A percentile compares a stretch with the other conserved stretches of the same genome.
These are phyloP conservation scores for Caerostris extrusa DNA, from an alignment of 1,140 invertebrate species.

Conservation along the genomic window DNA sequence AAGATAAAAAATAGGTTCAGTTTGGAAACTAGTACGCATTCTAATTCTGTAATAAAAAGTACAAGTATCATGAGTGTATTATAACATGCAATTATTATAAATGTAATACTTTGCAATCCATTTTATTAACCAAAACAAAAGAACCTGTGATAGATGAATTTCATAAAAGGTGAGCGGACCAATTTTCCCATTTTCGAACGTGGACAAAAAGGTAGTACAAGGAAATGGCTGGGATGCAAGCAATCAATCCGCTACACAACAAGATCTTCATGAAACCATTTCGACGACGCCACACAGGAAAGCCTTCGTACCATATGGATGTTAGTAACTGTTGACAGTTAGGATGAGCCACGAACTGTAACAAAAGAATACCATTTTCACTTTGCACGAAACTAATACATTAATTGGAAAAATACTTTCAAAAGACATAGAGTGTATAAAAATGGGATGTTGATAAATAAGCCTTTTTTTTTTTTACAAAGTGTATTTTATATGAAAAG, in stretches of 20 bases:
- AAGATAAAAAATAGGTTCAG: no score
- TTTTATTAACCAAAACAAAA: neutral
- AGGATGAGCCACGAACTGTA: constrained; percentile 85
- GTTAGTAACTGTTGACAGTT: constrained; percentile 85
- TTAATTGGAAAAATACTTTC: no score
- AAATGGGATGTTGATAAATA: no score
- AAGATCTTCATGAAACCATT: constrained; percentile 83
- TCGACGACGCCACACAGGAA: constrained; percentile 83
- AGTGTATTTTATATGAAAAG: no score
- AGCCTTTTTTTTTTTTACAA: no score
- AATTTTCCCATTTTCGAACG: constrained; percentile 83
- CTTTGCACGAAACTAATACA: no score
- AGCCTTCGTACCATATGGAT: constrained; percentile 84
- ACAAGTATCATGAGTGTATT: no score
- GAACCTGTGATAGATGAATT: constrained; percentile 84
- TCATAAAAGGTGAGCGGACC: constrained; percentile 85
- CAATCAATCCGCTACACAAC: constrained; percentile 82
- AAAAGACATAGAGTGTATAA: no score
- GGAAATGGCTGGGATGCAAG: constrained; percentile 82
- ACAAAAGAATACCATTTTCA: constrained; percentile 55
- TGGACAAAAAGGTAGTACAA: constrained; percentile 83
- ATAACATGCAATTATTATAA: neutral
- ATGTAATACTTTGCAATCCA: neutral
- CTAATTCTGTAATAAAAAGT: no score
- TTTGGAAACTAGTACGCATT: no score